These are phyloP conservation scores for Loripinus fragilis DNA, from an alignment of 2,888 invertebrate genomes.

Conservation along the genomic window DNA sequence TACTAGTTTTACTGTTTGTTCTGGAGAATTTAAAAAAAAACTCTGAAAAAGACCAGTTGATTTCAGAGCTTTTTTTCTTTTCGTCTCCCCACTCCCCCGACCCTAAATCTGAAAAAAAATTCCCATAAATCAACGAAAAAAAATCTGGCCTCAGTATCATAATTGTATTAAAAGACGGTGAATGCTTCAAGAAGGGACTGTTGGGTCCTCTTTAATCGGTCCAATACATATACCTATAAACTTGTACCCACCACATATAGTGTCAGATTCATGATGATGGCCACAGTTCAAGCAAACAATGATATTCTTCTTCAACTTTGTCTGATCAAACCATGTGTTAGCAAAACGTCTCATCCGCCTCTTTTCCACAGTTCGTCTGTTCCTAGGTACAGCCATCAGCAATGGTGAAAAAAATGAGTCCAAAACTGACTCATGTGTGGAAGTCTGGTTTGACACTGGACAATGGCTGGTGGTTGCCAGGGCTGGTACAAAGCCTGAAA, in stretches of 20 bases:
- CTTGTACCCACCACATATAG: conserved; percentile 90
- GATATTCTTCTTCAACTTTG: conserved; percentile 89
- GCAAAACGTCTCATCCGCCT: conserved; percentile 90
- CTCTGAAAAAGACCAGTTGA: no score
- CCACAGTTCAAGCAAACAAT: conserved; percentile 93
- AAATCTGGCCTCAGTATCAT: no score
- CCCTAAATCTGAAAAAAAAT: no score
- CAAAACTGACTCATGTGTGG: neutral
- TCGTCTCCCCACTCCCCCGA: no score
- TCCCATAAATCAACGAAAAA: no score
- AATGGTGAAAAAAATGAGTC: conserved; percentile 80
- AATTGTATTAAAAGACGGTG: no score
- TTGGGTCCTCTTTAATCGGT: no score
- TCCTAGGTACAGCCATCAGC: conserved; percentile 90
- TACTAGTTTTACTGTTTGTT: no score
- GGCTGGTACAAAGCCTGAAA: neutral
- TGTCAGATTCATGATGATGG: conserved; percentile 90
- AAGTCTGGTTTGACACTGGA: neutral
- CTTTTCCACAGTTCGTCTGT: conserved; percentile 90
- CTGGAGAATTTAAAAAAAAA: no score
- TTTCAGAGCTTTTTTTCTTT: no score
- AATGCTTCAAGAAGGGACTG: no score
- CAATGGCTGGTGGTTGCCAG: neutral
- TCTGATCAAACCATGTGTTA: conserved; percentile 88
- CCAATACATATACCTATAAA: no score